Evolutionary conservation across 2,113 vertebrate genomes (phyloP), one percentile per base, ranked within the genome.

Genomic region (Accipiter virgatus): DNA sequence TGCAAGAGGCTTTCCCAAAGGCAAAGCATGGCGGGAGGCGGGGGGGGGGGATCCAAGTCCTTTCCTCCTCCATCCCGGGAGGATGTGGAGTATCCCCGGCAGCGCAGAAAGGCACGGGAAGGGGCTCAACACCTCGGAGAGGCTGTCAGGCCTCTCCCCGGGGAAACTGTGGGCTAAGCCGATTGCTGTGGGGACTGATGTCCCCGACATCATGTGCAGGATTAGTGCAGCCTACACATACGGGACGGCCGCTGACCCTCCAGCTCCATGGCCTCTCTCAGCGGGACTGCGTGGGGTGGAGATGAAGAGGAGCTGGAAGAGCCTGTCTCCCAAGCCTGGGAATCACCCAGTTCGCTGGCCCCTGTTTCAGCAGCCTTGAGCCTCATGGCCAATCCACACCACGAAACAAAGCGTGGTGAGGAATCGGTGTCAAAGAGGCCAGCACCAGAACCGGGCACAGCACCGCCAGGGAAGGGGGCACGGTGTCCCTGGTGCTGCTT

Each of bases 21-120:
- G 90, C 70, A 7, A 25, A 81, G 74, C 1, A 0, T 1, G 0
- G 70, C 0, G 0, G 31, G 42, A 10, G 11, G 40, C 10, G 40
- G 40, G 13, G 59, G 47, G 88, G 63, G 52, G 74, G 79, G 31
- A 73, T 32, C 63, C 4, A 0, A 55, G 50, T 50, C 71, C 79
- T 75, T 83, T 95, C 86, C 63, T 65, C 26, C 80, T 70, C 45
- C 86, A 11, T 61, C 79, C 89, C 3, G 2, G 1, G 27, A 34
- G 66, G 56, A 48, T 1, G 0, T 0, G 6, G 40, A 63, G 66
- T 0, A 5, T 42, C 38, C 36, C 87, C 3, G 4, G 59, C 47
- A 43, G 71, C 91, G 27, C 1, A 0, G 48, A 0, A 0, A 56
- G 77, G 56, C 52, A 22, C 2, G 1, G 58, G 40, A 70, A 50